Percentiles rank a stretch among this genome's conserved stretches.
phyloP scores from a whole-genome alignment of 2,113 vertebrate species.

The Pangasianodon gigas region DNA sequence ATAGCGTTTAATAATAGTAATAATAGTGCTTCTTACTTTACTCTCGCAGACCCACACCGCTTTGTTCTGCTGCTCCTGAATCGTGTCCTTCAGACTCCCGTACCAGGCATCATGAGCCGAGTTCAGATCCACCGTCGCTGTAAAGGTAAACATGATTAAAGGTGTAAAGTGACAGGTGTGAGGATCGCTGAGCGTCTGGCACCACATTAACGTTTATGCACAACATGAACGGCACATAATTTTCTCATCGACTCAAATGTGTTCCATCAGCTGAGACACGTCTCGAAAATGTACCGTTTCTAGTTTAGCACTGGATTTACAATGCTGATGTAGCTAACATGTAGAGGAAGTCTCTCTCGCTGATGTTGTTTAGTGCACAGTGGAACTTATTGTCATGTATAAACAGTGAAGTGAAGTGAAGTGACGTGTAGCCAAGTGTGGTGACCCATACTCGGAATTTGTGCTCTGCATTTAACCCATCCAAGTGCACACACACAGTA shows the following conservation, averaged over 20 bases:
- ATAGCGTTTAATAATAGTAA: too few relatives aligned
- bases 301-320: background rate
- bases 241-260: background rate
- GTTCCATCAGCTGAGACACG: background rate
- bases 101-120: conserved; percentile 92
- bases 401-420: too few relatives aligned
- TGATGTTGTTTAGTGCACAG: background rate
- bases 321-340: background rate
- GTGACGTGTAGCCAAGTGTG: too few relatives aligned
- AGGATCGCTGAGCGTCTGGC: background rate
- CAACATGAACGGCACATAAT: background rate
- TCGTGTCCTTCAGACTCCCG: conserved; percentile 87
- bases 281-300: background rate
- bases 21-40: conserved; percentile 78
- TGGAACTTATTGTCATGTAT: background rate
- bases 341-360: background rate
- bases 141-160: conserved; percentile 15
- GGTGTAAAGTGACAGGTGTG: conserved; percentile 55
- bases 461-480: too few relatives aligned
- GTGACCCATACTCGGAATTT: too few relatives aligned
- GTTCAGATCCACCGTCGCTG: conserved; percentile 87
- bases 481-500: too few relatives aligned
- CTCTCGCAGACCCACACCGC: conserved; percentile 97
- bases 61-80: conserved; percentile 86
- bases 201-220: background rate